Evolutionary conservation across 2,888 invertebrate species (phyloP), one percentile per base, ranked within the genome.

Genomic region (Drosophila nigricruria): DNA sequence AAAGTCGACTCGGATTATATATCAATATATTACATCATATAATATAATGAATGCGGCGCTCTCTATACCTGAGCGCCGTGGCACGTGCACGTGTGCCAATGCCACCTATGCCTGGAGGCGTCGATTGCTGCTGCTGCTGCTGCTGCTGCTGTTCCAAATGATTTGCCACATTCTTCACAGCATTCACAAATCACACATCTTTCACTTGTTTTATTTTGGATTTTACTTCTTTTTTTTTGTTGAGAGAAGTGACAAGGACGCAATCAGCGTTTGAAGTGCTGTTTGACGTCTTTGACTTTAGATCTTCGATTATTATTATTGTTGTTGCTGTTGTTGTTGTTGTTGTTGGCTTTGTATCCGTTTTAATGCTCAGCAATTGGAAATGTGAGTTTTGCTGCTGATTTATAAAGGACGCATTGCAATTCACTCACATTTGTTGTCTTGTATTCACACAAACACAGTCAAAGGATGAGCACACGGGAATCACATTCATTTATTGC

Each of bases 351-450:
- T 78, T 67, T 53, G 71, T 77, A 85, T 80, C 81, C 88, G 73
- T 70, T 76, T 62, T 79, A 82, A 84, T 80, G 88, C 83, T 61
- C 63, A 68, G 78, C 83, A 78, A 82, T 88, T 86, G 58, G 70
- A 80, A 86, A 76, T 88, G 78, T 80, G 88, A 88, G n/a, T 82
- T 84, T 80, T 64, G 64, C 10, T 34, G 77, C 63, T 84, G 84
- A 84, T 86, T 88, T 82, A 82, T 82, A 88, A 86, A 74, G 68
- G 75, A 86, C 75, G 77, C 83, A 64, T 63, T 79, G 79, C 68
- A 75, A 65, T 59, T 65, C 72, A 57, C 64, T 71, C 27, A 30
- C 54, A 64, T 59, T 73, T 34, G 38, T 30, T 20, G 32, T 25
- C 45, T 38, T 36, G 27, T 34, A 10, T 47, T 57, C 38, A 43